These are phyloP conservation scores for Samia ricini DNA, from an alignment of 1,140 invertebrate genomes.

Conservation along the genomic window DNA sequence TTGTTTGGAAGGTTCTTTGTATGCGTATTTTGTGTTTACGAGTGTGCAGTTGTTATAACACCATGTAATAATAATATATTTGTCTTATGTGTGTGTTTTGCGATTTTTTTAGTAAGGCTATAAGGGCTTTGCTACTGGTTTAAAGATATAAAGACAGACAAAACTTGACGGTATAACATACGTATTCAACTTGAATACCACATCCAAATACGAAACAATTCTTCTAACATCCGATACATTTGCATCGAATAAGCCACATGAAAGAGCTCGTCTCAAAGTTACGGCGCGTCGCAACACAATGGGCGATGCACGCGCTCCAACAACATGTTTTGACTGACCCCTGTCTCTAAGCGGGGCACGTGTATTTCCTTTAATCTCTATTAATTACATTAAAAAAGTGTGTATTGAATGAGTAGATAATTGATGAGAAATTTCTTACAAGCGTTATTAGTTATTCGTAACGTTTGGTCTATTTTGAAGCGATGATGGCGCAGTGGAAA, in stretches of 20 bases:
- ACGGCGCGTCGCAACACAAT: slow-evolving; percentile 1
- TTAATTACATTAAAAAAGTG: slow-evolving; percentile 3
- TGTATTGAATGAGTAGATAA: background rate
- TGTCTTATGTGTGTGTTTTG: too few relatives aligned
- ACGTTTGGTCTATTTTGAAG: too few relatives aligned
- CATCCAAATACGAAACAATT: slow-evolving; percentile 6
- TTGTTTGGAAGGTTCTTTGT: too few relatives aligned
- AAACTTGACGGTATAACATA: too few relatives aligned
- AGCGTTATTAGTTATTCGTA: too few relatives aligned
- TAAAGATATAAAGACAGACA: too few relatives aligned
- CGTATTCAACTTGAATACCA: slow-evolving; percentile 5
- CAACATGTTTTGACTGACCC: slow-evolving; percentile 7
- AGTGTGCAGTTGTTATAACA: too few relatives aligned
- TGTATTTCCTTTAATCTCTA: background rate
- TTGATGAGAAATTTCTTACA: background rate
- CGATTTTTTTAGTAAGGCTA: too few relatives aligned
- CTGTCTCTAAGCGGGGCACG: background rate
- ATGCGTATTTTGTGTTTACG: too few relatives aligned
- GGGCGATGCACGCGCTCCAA: background rate
- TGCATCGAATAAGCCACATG: background rate
- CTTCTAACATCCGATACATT: background rate
- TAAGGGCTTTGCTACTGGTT: too few relatives aligned
- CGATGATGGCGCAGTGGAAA: too few relatives aligned
- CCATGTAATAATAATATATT: too few relatives aligned
- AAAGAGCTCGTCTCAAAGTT: background rate